Conservation (phyloP, 2,113 vertebrate genomes). For the Solea solea region DNA sequence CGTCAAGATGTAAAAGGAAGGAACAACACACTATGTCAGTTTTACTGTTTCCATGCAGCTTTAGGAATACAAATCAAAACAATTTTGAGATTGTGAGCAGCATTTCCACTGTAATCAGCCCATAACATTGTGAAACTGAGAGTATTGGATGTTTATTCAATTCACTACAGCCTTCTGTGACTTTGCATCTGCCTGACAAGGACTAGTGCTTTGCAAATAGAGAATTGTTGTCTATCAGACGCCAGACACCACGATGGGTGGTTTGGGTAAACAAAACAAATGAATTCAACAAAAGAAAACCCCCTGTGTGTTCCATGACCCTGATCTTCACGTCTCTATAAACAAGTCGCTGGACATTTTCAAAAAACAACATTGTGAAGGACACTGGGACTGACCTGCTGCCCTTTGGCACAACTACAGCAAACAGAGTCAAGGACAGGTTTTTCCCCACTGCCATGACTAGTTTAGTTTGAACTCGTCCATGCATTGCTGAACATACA, state of each 20-base stretch:
- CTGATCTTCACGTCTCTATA: too few relatives aligned
- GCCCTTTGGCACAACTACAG: too few relatives aligned
- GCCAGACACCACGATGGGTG: background rate
- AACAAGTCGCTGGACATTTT: too few relatives aligned
- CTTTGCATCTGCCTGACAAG: background rate
- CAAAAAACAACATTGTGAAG: too few relatives aligned
- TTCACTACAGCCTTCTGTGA: background rate
- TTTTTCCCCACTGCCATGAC: too few relatives aligned
- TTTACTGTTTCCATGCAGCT: background rate
- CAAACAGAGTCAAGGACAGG: too few relatives aligned
- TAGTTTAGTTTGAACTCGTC: too few relatives aligned
- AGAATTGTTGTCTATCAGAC: slow-evolving; percentile 3
- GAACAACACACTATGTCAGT: background rate
- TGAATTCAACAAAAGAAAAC: background rate
- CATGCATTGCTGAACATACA: too few relatives aligned
- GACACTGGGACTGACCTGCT: too few relatives aligned
- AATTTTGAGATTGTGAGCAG: background rate
- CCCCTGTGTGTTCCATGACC: too few relatives aligned
- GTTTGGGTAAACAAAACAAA: too few relatives aligned
- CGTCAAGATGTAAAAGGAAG: background rate
- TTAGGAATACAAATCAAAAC: background rate
- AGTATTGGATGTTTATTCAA: background rate
- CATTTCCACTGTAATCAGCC: background rate
- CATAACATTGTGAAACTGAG: background rate
- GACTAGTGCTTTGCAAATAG: background rate